Percentiles rank a stretch among this genome's conserved stretches.
Conservation (phyloP, 2,888 invertebrate species). For the Leucoptera coffeella region DNA sequence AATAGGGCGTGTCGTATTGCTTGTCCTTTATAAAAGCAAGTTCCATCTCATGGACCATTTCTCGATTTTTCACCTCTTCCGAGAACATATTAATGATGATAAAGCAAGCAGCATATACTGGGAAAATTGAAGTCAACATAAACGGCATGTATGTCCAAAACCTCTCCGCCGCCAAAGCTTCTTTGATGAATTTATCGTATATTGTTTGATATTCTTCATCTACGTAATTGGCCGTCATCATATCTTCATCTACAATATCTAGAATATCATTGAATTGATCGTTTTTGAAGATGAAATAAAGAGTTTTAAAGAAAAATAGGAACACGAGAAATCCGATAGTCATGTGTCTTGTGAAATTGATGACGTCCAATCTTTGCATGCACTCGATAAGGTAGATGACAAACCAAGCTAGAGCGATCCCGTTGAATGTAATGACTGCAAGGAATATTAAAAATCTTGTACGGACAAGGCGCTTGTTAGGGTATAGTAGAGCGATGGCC, state of each 20-base stretch:
- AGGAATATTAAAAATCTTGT: slow-evolving; percentile 11
- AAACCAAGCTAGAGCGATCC: slow-evolving; percentile 20
- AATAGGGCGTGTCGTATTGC: slow-evolving; percentile 24
- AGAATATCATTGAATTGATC: slow-evolving; percentile 15
- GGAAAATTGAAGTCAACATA: slow-evolving; percentile 17
- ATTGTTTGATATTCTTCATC: slow-evolving; percentile 17
- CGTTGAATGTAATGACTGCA: slow-evolving; percentile 9
- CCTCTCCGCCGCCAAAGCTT: slow-evolving; percentile 16
- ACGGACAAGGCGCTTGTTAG: slow-evolving; percentile 15
- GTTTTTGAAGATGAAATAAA: slow-evolving; percentile 16
- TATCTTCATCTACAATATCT: slow-evolving; percentile 17
- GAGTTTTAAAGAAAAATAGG: slow-evolving; percentile 22
- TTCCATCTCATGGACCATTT: slow-evolving; percentile 28
- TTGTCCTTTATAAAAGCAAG: slow-evolving; percentile 18
- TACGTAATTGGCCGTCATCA: slow-evolving; percentile 18
- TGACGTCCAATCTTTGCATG: slow-evolving; percentile 14
- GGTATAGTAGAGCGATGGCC: slow-evolving; percentile 20
- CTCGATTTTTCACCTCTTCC: slow-evolving; percentile 14
- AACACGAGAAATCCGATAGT: slow-evolving; percentile 16
- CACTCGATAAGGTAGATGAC: slow-evolving; percentile 16
- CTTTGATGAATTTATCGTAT: slow-evolving; percentile 16
- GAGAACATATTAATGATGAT: slow-evolving; percentile 16
- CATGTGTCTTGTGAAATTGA: slow-evolving; percentile 21
- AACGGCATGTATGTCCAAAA: slow-evolving; percentile 21
- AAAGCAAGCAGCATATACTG: slow-evolving; percentile 16